Percentiles rank a stretch among this genome's conserved stretches.
Conservation (phyloP, 2,888 invertebrate genomes). For the Ochropacha duplaris region DNA sequence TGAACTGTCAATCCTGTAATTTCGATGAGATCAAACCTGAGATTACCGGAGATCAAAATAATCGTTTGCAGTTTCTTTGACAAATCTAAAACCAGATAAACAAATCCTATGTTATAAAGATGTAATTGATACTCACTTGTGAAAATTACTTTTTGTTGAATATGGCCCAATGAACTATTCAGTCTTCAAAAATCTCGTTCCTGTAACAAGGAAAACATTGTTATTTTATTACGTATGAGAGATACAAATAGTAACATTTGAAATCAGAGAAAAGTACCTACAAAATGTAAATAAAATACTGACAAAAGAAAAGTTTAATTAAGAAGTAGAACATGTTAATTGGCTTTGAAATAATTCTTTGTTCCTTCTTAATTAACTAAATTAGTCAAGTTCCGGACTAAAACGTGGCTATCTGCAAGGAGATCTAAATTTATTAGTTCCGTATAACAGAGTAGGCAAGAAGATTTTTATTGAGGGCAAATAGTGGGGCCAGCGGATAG, state of each 20-base stretch:
- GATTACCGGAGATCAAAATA: too few species aligned
- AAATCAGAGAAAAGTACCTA: not conserved
- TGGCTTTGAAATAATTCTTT: not conserved
- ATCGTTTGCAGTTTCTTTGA: too few species aligned
- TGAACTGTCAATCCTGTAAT: too few species aligned
- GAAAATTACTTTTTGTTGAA: constrained; percentile 13
- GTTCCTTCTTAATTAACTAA: not conserved
- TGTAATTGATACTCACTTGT: constrained; percentile 15
- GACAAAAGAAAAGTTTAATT: not conserved
- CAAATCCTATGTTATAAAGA: not conserved
- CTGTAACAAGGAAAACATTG: constrained; percentile 31
- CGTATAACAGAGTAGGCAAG: constrained; percentile 15
- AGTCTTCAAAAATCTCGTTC: constrained; percentile 40
- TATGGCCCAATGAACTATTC: constrained; percentile 29
- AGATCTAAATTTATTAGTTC: constrained; percentile 12
- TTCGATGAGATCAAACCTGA: too few species aligned
- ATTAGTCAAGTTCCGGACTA: constrained; percentile 3
- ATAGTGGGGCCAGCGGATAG: constrained; percentile 25
- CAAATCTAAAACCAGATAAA: too few species aligned
- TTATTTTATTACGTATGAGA: not conserved
- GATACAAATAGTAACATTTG: not conserved
- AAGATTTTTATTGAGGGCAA: constrained; percentile 23
- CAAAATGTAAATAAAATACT: not conserved
- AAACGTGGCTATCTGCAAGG: constrained; percentile 9
- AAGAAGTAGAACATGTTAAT: not conserved